Base-by-base conservation (phyloP, 2,888 invertebrate genomes). In the Temnothorax ravouxi region DNA sequence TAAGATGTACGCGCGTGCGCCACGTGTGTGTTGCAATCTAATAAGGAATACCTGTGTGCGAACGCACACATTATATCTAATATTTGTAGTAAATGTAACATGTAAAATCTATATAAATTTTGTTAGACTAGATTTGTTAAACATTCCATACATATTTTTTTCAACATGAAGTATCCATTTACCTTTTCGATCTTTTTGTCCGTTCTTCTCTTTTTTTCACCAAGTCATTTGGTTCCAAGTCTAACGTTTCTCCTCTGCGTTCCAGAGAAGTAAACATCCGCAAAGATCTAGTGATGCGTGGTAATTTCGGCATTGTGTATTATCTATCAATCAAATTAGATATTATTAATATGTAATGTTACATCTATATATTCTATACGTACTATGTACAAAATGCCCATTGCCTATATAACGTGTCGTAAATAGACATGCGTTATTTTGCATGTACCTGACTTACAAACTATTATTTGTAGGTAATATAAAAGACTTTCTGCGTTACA, bases 221-320 rank as follows among this genome's bases (percentile, higher is more conserved):
- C 34, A 95, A 88, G 84, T 95, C 93, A 82, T 95, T 95, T 8
- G 93, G 88, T 34, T 93, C 87, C 1, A 89, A 80, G 25, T 89
- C 85, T 54, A 91, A 89, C 18, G 92, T 89, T 77, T 93, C 92
- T 59, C 93, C 89, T 34, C 92, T 93, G 3, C 95, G 95, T 79
- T 95, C 96, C 29, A 96, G 93, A 81, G 95, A 94, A 1, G 97
- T 96, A 91, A 96, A 97, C 18, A 96, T 96, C 85, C 97, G 95
- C 1, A 97, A 93, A 25, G 96, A 96, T 88, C 97, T 95, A 13
- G 97, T 96, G 72, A 97, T 95, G 74, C 97, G 96, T 85, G 97
- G 97, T 84, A 96, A 92, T 89, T 96, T 96, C 85, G 72, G 90
- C 94, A 94, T 94, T 79, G 64, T 87, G 81, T 47, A 52, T 29